These are phyloP conservation scores for Seira musarum DNA, from an alignment of 2,888 invertebrate species.

Conservation along the genomic window DNA sequence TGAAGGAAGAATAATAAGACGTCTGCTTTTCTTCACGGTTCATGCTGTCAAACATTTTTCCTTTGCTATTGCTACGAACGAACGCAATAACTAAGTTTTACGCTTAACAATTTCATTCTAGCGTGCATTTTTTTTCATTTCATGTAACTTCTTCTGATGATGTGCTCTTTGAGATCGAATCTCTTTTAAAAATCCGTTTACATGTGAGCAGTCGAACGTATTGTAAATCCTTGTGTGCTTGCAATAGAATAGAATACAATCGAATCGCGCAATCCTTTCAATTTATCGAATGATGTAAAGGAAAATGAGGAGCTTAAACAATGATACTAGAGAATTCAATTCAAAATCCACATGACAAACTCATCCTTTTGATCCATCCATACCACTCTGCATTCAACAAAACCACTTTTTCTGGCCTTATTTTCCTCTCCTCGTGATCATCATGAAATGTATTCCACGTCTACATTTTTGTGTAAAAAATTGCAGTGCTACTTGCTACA, in stretches of 20 bases:
- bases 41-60: background rate
- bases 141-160: background rate
- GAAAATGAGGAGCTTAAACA: background rate
- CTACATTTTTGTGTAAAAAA: slow-evolving; percentile 18
- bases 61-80: background rate
- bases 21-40: background rate
- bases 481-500: background rate
- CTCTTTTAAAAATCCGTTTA: too few relatives aligned
- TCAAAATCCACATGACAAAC: background rate
- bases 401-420: slow-evolving; percentile 43
- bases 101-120: background rate
- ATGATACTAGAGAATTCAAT: background rate
- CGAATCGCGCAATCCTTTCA: background rate
- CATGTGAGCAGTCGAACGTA: background rate
- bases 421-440: slow-evolving; percentile 18
- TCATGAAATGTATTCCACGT: background rate
- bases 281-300: slow-evolving; percentile 13
- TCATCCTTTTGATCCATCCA: background rate
- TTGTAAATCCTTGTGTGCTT: background rate
- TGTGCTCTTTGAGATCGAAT: too few relatives aligned
- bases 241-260: background rate
- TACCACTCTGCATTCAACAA: background rate
- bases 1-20: background rate
- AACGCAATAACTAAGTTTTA: too few relatives aligned
- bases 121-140: background rate